Evolutionary conservation across 2,113 vertebrate species (phyloP).

Genomic region (Machaerirhynchus nigripectus): DNA sequence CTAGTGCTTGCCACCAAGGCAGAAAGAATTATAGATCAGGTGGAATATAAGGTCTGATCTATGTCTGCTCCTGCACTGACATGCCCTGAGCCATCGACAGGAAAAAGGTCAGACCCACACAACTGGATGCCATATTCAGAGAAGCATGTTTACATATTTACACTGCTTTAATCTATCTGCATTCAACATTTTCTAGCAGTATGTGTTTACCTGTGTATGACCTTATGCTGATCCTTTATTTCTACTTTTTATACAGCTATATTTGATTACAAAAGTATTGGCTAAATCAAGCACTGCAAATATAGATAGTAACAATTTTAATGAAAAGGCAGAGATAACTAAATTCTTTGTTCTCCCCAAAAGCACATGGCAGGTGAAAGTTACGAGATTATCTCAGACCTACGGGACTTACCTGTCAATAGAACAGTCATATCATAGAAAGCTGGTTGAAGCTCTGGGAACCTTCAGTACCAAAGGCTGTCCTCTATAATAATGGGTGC

Average conservation of each 20-base stretch:
- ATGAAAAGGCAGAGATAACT: constrained; percentile 19
- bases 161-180: not conserved
- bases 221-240: not conserved
- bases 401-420: constrained; percentile 65
- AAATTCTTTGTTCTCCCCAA: constrained; percentile 32
- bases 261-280: constrained; percentile 3
- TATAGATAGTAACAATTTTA: constrained; percentile 9
- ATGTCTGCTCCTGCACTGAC: not conserved
- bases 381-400: constrained; percentile 66
- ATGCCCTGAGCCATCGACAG: not conserved
- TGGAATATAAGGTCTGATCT: not conserved
- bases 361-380: constrained; percentile 35
- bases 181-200: not conserved
- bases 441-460: constrained; percentile 50
- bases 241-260: not conserved
- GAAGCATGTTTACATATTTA: not conserved
- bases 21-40: not conserved
- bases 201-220: not conserved
- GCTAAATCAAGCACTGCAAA: constrained; percentile 1
- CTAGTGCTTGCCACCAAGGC: not conserved
- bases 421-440: constrained; percentile 64
- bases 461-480: constrained; percentile 66
- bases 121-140: not conserved
- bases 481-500: constrained; percentile 55
- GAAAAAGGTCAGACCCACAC: not conserved